Evolutionary conservation across 2,797 vertebrate genomes (phyloP).

Genomic region (Coluber constrictor): DNA sequence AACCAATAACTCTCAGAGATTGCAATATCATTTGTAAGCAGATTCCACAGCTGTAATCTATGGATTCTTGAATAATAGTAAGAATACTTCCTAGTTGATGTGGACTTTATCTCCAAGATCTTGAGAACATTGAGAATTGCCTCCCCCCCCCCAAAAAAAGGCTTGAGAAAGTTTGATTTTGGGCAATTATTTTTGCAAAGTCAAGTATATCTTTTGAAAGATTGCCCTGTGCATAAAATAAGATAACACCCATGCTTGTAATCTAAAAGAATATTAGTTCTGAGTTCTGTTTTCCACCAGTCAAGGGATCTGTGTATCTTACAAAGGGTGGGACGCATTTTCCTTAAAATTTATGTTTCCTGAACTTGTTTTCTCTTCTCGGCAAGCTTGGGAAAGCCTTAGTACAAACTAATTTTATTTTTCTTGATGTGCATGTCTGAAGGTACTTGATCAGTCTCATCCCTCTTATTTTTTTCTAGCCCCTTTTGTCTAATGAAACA

Average conservation of each 20-base stretch:
- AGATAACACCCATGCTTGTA: background rate
- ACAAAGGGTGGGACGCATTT: background rate
- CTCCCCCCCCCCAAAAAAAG: no score
- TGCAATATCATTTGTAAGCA: background rate
- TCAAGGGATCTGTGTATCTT: background rate
- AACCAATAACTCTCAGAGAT: background rate
- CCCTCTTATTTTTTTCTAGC: background rate
- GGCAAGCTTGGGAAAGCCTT: background rate
- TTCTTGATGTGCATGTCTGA: background rate
- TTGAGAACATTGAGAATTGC: background rate
- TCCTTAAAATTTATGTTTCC: background rate
- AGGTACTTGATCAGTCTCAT: background rate
- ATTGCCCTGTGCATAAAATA: background rate
- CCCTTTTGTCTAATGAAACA: background rate
- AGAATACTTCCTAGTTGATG: background rate
- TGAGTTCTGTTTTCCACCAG: background rate
- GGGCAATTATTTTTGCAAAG: background rate
- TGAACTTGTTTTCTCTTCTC: background rate
- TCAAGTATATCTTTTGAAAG: background rate
- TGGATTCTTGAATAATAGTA: background rate
- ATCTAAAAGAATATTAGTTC: background rate
- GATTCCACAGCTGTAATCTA: background rate
- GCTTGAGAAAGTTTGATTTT: background rate
- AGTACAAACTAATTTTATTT: background rate
- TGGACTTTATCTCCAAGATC: background rate